Conservation (phyloP, 2,113 vertebrate genomes). For the Helogale parvula region DNA sequence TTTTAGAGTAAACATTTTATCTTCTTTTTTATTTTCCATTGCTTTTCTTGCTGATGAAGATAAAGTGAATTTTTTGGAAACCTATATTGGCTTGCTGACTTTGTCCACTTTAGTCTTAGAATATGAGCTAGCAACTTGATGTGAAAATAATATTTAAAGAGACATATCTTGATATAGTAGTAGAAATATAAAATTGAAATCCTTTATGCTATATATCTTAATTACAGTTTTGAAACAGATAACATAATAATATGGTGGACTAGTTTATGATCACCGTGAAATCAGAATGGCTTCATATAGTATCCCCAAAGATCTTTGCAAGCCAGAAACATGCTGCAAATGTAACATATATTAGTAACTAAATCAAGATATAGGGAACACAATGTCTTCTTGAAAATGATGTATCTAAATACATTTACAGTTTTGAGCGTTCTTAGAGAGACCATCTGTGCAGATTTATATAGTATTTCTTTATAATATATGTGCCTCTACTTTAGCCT, state of each 20-base stretch:
- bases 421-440: neutral
- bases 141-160: constrained; percentile 38
- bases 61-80: neutral
- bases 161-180: neutral
- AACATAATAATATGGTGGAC: neutral
- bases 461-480: neutral
- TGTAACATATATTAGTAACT: constrained; percentile 21
- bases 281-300: neutral
- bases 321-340: constrained; percentile 22
- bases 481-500: neutral
- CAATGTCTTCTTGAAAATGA: constrained; percentile 27
- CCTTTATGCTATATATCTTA: neutral
- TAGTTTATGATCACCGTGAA: neutral
- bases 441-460: neutral
- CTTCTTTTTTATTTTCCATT: neutral
- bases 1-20: neutral
- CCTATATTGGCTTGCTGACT: neutral
- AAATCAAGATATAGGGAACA: constrained; percentile 45
- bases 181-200: neutral
- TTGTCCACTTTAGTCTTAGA: neutral
- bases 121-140: neutral
- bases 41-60: neutral
- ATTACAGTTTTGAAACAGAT: neutral
- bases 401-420: constrained; percentile 55
- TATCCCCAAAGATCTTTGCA: neutral